Evolutionary conservation across 2,888 invertebrate genomes (phyloP).

Genomic region (Patella ulyssiponensis): DNA sequence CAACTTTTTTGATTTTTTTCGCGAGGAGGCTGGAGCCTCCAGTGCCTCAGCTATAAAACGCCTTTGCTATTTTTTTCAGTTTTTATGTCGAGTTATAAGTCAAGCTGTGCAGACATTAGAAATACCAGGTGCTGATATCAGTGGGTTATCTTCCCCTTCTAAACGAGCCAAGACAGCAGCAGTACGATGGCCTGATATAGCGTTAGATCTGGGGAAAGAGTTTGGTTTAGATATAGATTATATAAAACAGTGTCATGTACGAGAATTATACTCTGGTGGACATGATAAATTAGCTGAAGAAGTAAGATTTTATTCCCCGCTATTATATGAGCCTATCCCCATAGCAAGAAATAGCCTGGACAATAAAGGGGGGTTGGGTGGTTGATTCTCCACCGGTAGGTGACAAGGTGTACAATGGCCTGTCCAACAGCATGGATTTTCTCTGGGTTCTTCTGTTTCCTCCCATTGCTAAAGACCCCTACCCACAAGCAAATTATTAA

Average conservation of each 20-base stretch:
- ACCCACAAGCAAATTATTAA: too few species aligned
- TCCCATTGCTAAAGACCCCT: too few species aligned
- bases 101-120: conserved; percentile 40
- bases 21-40: too few species aligned
- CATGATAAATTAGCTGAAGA: conserved; percentile 78
- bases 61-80: conserved; percentile 42
- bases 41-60: too few species aligned
- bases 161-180: conserved; percentile 37
- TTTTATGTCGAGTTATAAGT: conserved; percentile 39
- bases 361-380: too few species aligned
- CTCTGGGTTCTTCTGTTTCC: too few species aligned
- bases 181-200: conserved; percentile 81
- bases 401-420: too few species aligned
- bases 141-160: conserved; percentile 21
- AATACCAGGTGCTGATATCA: not conserved
- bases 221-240: conserved; percentile 85
- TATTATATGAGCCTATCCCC: not conserved
- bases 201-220: conserved; percentile 80
- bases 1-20: too few species aligned
- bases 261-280: conserved; percentile 77
- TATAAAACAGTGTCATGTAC: conserved; percentile 84
- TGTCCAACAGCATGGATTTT: too few species aligned
- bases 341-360: not conserved
- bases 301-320: conserved; percentile 68
- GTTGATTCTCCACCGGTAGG: too few species aligned